Evolutionary conservation across 2,888 invertebrate species (phyloP).

Genomic region (Metacarcinus magister): DNA sequence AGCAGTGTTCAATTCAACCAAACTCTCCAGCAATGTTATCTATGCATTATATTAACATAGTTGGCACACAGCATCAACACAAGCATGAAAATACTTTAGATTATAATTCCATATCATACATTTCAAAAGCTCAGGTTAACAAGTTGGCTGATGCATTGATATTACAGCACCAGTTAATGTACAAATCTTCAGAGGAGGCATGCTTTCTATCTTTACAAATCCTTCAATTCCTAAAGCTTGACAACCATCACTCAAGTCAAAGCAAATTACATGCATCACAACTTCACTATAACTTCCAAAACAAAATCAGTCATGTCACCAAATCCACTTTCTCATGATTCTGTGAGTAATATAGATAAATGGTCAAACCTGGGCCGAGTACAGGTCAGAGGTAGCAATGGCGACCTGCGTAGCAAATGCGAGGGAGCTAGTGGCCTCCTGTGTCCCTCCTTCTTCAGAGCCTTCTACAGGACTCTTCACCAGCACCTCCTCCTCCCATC

Average conservation of each 20-base stretch:
- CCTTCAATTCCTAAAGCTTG: background rate
- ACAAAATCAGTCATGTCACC: background rate
- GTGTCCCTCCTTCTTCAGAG: constrained; percentile 64
- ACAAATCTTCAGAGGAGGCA: background rate
- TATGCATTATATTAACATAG: background rate
- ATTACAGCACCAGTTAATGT: background rate
- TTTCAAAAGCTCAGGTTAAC: background rate
- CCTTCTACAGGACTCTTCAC: constrained; percentile 73
- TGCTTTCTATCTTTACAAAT: background rate
- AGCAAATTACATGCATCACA: background rate
- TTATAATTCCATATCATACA: background rate
- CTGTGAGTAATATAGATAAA: constrained; percentile 1
- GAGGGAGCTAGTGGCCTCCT: constrained; percentile 76
- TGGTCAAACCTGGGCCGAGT: constrained; percentile 76
- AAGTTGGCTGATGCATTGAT: background rate
- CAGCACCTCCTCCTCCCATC: constrained; percentile 81
- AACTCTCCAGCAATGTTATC: background rate
- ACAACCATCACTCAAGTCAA: background rate
- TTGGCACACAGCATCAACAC: background rate
- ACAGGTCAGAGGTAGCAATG: constrained; percentile 80
- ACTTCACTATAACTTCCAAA: background rate
- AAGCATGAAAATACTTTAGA: background rate
- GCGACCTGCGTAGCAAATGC: constrained; percentile 81
- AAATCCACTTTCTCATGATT: too few species aligned
- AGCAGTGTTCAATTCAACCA: background rate